Percentiles rank a stretch among this genome's conserved stretches.
Conservation (phyloP, 2,797 vertebrate genomes). For the Sebastes wilsoni region DNA sequence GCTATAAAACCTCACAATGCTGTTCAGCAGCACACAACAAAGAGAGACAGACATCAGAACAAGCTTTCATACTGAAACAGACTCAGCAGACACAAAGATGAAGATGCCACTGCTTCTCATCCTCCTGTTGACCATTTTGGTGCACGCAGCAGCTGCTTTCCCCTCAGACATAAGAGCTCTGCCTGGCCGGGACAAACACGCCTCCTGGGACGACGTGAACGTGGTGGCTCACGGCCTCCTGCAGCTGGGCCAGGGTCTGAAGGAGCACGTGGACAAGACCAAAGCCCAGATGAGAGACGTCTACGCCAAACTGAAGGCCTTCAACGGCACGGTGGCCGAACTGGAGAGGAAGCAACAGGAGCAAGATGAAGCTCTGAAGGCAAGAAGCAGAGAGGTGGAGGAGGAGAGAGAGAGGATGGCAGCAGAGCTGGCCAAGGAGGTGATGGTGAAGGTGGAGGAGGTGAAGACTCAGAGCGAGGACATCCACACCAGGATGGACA, state of each 20-base stretch:
- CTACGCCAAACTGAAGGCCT: conserved; percentile 78
- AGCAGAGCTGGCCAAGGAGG: conserved; percentile 62
- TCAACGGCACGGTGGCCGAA: conserved; percentile 82
- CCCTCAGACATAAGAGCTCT: conserved; percentile 61
- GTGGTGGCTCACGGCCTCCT: conserved; percentile 93
- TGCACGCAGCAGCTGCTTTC: conserved; percentile 58
- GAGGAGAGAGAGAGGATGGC: conserved; percentile 62
- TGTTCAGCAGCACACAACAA: conserved; percentile 37
- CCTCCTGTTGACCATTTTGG: conserved; percentile 67
- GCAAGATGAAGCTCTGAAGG: conserved; percentile 57
- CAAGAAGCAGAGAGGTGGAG: conserved; percentile 56
- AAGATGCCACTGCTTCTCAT: conserved; percentile 65
- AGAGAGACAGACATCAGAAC: conserved; percentile 35
- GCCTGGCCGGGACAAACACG: conserved; percentile 68
- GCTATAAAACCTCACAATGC: conserved; percentile 64
- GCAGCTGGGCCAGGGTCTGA: conserved; percentile 94
- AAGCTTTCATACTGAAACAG: not conserved
- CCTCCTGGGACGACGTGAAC: conserved; percentile 94
- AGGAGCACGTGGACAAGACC: conserved; percentile 91
- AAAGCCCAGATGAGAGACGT: conserved; percentile 88
- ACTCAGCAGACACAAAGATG: conserved; percentile 59
- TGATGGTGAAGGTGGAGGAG: conserved; percentile 75
- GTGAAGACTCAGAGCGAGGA: conserved; percentile 72
- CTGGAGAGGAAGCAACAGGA: conserved; percentile 69
- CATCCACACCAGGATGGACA: conserved; percentile 78